phyloP scores from a whole-genome alignment of 2,888 invertebrate genomes.

The Chouioia cunea region DNA sequence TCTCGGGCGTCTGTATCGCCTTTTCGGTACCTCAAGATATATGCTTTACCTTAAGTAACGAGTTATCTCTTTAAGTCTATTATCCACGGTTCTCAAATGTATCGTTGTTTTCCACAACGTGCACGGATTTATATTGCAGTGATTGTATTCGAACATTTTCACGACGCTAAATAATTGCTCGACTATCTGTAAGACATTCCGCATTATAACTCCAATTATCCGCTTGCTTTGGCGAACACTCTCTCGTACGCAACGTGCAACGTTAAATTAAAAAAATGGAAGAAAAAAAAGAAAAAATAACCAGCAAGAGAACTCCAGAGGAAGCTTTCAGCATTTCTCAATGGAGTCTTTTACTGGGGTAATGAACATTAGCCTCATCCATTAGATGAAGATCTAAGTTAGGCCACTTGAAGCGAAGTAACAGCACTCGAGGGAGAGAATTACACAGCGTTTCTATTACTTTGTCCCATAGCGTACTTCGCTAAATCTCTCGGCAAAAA shows the following conservation, averaged over 20 bases:
- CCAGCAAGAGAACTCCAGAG: background rate
- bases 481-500: background rate
- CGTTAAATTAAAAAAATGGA: no score
- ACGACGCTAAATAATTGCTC: no score
- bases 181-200: no score
- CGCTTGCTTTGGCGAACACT: no score
- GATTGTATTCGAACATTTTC: no score
- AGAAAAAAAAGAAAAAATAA: conserved; percentile 3
- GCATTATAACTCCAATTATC: no score
- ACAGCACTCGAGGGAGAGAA: conserved; percentile 22
- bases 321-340: conserved; percentile 22
- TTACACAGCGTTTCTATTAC: conserved; percentile 15
- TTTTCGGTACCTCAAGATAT: conserved; percentile 5
- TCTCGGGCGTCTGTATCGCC: conserved; percentile 29
- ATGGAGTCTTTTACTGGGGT: conserved; percentile 21
- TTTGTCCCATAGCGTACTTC: background rate
- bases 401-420: conserved; percentile 23
- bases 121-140: no score
- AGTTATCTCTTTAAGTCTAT: background rate
- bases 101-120: no score
- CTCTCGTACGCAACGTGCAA: no score
- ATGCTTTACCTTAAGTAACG: conserved; percentile 15
- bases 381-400: conserved; percentile 42
- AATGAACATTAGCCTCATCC: conserved; percentile 39
- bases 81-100: no score